Base-by-base conservation (phyloP, 2,888 invertebrate species). In the Gonocerus acuteangulatus region DNA sequence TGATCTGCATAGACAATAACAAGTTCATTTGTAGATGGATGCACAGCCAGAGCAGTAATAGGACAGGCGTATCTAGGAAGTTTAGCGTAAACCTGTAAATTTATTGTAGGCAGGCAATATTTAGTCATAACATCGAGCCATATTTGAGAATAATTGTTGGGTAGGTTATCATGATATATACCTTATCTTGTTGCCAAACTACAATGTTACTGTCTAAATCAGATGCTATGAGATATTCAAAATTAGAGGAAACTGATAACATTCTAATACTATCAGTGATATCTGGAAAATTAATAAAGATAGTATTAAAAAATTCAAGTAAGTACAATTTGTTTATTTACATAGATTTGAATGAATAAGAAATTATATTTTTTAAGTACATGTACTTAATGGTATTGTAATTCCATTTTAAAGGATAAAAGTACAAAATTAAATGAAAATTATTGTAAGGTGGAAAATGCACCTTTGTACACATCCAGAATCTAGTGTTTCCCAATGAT, bases 1-100 rank as follows among this genome's bases (percentile, higher is more conserved):
- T 87, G 86, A 76, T 94, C 87, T 0, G 88, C 80, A 75, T 91
- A 92, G 2, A 82, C 82, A 9, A 87, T 78, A 32, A 89, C 79
- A 6, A 93, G 73, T 45, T 78, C 78, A 3, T 81, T 78, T 1
- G 75, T 74, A 7, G 72, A 73, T 16, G 80, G 77, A 70, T 86
- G 83, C 45, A 92, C 77, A 1, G 82, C 79, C 67, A 93, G 69
- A 0, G 90, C 87, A 0, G 87, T 86, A 0, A 87, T 84, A 36
- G 84, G 79, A 64, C 80, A 84, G 11, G 76, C 74, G 71, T 88
- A 86, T 27, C 77, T 82, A 0, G 93, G 93, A 67, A 93, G 74
- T 54, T 80, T 79, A 62, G 82, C 80, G 59, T 79, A 71, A 67
- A 77, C 73, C 71, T 77, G 69, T 19, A 72, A 72, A 22, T 63